Percentiles rank a stretch among this genome's conserved stretches.
Evolutionary conservation across 2,797 vertebrate species (phyloP).

Genomic region (Cuniculus paca): DNA sequence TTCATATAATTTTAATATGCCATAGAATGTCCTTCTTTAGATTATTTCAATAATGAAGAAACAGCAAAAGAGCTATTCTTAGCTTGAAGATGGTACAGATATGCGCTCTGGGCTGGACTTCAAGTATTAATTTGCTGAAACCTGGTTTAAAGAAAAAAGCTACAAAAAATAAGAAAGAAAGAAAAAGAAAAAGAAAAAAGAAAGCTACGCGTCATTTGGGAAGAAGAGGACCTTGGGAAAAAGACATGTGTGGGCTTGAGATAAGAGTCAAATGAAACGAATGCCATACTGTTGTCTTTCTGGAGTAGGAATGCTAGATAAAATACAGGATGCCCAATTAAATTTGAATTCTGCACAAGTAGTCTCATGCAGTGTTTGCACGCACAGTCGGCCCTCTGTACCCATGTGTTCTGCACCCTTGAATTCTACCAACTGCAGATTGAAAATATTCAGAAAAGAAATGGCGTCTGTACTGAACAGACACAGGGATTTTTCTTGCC

Average conservation of each 20-base stretch:
- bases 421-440: neutral
- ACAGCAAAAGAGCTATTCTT: neutral
- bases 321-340: neutral
- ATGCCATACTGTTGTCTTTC: neutral
- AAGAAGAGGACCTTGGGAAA: neutral
- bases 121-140: neutral
- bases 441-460: neutral
- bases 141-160: constrained; percentile 15
- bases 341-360: constrained; percentile 1
- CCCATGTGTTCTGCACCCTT: neutral
- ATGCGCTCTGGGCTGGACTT: neutral
- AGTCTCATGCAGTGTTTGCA: neutral
- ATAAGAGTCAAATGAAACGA: neutral
- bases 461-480: too few species aligned
- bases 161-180: too few species aligned
- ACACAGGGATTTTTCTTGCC: neutral
- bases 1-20: neutral
- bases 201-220: neutral
- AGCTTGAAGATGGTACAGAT: neutral
- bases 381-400: neutral
- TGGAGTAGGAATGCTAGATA: neutral
- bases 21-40: neutral
- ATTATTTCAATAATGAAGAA: neutral
- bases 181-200: neutral
- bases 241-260: neutral